phyloP scores from a whole-genome alignment of 2,113 vertebrate genomes.

The Poeciliopsis prolifica region DNA sequence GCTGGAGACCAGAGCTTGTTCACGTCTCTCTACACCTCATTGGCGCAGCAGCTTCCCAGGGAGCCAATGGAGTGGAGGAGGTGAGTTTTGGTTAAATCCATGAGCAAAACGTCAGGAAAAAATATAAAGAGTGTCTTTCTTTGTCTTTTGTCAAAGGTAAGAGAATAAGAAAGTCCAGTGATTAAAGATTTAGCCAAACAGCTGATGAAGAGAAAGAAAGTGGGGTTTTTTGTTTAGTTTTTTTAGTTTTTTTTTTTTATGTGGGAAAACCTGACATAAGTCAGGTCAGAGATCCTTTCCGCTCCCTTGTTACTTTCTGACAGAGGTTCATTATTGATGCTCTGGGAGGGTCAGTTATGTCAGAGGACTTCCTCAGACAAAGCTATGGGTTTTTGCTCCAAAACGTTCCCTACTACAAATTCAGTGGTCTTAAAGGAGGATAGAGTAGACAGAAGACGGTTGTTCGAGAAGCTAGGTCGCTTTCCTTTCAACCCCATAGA shows the following conservation, averaged over 20 bases:
- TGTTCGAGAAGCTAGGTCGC: background rate
- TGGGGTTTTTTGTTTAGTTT: too few species aligned
- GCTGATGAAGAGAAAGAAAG: background rate
- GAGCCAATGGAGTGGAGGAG: slow-evolving; percentile 99
- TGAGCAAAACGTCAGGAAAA: background rate
- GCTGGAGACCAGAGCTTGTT: slow-evolving; percentile 95
- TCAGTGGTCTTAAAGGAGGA: background rate
- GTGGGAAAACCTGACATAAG: background rate
- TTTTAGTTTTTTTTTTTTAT: background rate
- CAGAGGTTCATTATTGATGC: background rate
- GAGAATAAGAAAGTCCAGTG: background rate
- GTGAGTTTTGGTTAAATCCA: slow-evolving; percentile 66
- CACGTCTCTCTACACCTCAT: slow-evolving; percentile 87
- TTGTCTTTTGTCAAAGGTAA: background rate
- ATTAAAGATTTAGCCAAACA: background rate
- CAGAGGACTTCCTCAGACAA: background rate
- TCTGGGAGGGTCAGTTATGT: background rate
- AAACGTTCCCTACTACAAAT: background rate
- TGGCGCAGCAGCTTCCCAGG: slow-evolving; percentile 94
- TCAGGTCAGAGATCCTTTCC: background rate
- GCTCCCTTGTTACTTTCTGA: background rate
- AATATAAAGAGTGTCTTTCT: background rate
- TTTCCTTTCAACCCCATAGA: background rate
- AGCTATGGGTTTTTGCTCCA: background rate
- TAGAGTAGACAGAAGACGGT: background rate